Conservation (phyloP, 2,888 invertebrate genomes). For the Pollenia labialis region DNA sequence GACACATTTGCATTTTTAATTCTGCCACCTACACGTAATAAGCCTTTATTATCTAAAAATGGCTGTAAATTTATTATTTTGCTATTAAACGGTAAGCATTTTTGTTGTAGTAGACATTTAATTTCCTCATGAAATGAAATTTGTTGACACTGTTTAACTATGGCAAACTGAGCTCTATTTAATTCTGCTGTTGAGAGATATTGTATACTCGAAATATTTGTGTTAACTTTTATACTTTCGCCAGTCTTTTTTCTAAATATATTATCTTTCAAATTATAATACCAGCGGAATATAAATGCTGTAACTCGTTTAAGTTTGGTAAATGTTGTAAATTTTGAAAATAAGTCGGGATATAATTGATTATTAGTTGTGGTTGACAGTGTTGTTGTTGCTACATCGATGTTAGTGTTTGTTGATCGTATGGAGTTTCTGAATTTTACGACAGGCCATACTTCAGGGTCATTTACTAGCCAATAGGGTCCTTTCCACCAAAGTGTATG, state of each 20-base stretch:
- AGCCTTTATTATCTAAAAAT: conserved; percentile 58
- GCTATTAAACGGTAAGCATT: conserved; percentile 11
- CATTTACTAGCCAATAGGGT: no score
- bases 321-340: no score
- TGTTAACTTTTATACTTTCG: not conserved
- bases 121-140: conserved; percentile 28
- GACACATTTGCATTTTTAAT: no score
- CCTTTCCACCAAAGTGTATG: not conserved
- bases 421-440: not conserved
- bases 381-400: conserved; percentile 3
- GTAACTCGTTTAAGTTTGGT: no score
- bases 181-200: not conserved
- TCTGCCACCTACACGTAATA: conserved; percentile 47
- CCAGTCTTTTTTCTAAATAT: not conserved
- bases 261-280: no score
- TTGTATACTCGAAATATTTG: not conserved
- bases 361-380: no score
- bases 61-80: conserved; percentile 43
- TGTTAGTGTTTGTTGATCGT: not conserved
- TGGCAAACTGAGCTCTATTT: not conserved
- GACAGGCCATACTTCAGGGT: no score
- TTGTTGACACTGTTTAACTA: conserved; percentile 31
- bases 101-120: not conserved
- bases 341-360: no score
- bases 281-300: no score